Conservation (phyloP, 1,140 invertebrate species). For the Ceratitis capitata region DNA sequence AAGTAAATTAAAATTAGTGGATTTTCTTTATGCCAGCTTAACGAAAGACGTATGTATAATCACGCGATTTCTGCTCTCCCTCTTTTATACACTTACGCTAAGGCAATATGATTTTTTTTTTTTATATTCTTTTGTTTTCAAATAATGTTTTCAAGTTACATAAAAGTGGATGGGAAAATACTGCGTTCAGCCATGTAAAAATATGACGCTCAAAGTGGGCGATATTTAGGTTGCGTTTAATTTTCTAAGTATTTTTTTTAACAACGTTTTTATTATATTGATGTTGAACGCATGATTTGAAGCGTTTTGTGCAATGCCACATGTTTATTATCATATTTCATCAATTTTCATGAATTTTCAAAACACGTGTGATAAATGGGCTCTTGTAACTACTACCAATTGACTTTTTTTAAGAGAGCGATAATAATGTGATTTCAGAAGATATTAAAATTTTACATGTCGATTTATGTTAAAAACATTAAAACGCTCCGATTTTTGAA, state of each 20-base stretch:
- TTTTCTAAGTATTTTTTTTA: not conserved
- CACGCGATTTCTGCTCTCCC: not conserved
- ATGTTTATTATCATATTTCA: not conserved
- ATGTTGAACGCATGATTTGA: not conserved
- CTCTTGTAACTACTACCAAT: not conserved
- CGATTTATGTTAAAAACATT: no score
- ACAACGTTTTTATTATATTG: not conserved
- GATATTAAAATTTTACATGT: not conserved
- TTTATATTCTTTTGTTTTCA: not conserved
- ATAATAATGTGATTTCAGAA: not conserved
- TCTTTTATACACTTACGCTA: not conserved
- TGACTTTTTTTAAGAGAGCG: not conserved
- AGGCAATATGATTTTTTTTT: no score
- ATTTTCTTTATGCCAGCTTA: slow-evolving; percentile 11
- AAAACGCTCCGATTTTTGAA: no score
- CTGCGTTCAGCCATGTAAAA: not conserved
- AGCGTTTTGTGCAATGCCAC: not conserved
- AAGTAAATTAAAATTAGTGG: slow-evolving; percentile 32
- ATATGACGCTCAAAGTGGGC: no score
- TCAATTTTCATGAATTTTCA: not conserved
- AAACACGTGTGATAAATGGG: not conserved
- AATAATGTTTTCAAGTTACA: not conserved
- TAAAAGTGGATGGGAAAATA: not conserved
- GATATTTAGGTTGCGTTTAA: no score
- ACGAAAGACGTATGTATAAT: slow-evolving; percentile 9